A percentile compares a stretch with the other conserved stretches of the same genome.
Conservation (phyloP, 2,113 vertebrate species). For the Callopanchax toddi region DNA sequence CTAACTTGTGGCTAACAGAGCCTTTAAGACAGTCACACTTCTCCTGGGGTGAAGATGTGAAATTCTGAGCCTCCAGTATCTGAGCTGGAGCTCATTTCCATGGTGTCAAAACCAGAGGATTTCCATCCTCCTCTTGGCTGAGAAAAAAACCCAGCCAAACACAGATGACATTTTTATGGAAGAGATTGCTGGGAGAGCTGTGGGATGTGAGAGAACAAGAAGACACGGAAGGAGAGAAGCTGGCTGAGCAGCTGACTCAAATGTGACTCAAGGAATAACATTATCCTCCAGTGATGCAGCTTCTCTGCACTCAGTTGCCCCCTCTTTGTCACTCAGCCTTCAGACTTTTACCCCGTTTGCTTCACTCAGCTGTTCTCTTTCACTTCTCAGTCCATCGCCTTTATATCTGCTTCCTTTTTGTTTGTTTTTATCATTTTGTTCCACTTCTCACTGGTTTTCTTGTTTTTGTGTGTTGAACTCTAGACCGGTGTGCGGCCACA, state of each 20-base stretch:
- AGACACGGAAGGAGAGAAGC: slow-evolving; percentile 38
- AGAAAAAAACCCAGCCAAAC: slow-evolving; percentile 36
- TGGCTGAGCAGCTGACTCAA: slow-evolving; percentile 63
- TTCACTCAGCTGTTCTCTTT: not conserved
- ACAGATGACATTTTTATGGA: slow-evolving; percentile 66
- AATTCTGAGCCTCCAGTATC: slow-evolving; percentile 38
- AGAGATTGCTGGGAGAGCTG: slow-evolving; percentile 60
- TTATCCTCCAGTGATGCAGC: slow-evolving; percentile 46
- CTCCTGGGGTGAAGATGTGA: slow-evolving; percentile 21
- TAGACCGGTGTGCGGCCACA: slow-evolving; percentile 58
- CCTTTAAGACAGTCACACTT: slow-evolving; percentile 6
- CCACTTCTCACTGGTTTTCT: slow-evolving; percentile 26
- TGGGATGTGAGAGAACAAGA: slow-evolving; percentile 53
- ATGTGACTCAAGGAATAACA: slow-evolving; percentile 60
- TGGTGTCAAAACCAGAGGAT: slow-evolving; percentile 52
- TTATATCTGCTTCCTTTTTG: not conserved
- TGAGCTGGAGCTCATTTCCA: slow-evolving; percentile 48
- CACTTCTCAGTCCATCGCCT: not conserved
- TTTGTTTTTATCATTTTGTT: not conserved
- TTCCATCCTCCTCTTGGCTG: slow-evolving; percentile 43
- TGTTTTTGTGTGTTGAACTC: slow-evolving; percentile 22
- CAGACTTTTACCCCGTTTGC: slow-evolving; percentile 4
- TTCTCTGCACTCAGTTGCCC: slow-evolving; percentile 49
- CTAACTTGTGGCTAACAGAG: slow-evolving; percentile 38
- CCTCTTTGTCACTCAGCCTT: slow-evolving; percentile 34